Evolutionary conservation across 1,140 invertebrate genomes (phyloP), one percentile per base, ranked within the genome.

Genomic region (Thereuonema tuberculata): DNA sequence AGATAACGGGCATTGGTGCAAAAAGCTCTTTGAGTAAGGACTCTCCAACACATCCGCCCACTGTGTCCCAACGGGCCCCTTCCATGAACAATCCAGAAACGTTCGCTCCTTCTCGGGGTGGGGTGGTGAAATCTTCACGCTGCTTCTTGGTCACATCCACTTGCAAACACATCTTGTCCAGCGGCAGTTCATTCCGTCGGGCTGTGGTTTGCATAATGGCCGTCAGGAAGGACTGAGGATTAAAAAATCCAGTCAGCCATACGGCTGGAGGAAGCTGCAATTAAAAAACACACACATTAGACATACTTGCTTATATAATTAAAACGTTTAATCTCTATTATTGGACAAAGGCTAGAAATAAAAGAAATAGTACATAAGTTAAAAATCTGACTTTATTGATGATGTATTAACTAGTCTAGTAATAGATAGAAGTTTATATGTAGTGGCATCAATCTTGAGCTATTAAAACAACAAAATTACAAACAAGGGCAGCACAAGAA

Each of bases 181-280:
- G 78, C 0, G 93, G 93, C 63, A 94, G 79, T 74, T 98, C 93
- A 68, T 92, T 89, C 67, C 87, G 84, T 31, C 93, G 77, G 0
- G 93, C 93, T 29, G 92, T 96, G 63, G 89, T 93, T 75, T 98
- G 93, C 92, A 98, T 97, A 65, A 97, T 94, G 31, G 93, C 93
- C 1, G 93, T 98, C 23, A 98, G 74, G 67, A 98, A 81, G 31
- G 90, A 94, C 75, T 97, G 93, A 0, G 93, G 93, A 73, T 96
- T 97, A 75, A 97, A 97, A 73, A 98, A 94, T 9, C 93, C 93
- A 20, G 87, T 88, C 25, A 98, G 72, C 93, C 93, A 98, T 5
- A 96, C 89, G 28, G 89, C 89, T 0, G 89, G 76, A 43, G 37
- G 37, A 43, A 43, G 37, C 37, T 43, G 37, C 37, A 43, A 43